Evolutionary conservation across 1,140 invertebrate species (phyloP), one percentile per base, ranked within the genome.

Genomic region (Drosophila insularis): DNA sequence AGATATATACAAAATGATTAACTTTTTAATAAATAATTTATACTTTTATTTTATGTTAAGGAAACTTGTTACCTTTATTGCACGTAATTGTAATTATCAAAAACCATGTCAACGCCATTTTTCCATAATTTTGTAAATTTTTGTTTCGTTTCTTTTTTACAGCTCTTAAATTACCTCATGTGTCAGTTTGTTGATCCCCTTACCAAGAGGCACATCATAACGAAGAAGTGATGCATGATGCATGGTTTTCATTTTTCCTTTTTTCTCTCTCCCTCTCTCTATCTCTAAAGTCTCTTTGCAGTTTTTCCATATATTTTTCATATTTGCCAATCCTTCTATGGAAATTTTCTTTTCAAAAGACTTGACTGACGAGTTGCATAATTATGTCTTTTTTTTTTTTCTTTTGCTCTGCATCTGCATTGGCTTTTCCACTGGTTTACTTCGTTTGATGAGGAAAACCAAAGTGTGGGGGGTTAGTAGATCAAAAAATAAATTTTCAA

Each of bases 111-210:
- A 46, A 75, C 60, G 68, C 63, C 63, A 50, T 68, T 68, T 69
- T 37, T 11, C 35, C 56, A 32, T 37, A 5, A 60, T 40, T 59
- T 74, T 67, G 43, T 77, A 50, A 10, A 64, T 46, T 67, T 65
- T 69, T 55, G 54, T 62, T 50, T 19, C 59, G 55, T 68, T 61
- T 76, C 50, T 60, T 72, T 54, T 74, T 78, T 68, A 74, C 59
- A 71, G 58, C 74, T 31, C 73, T 76, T 63, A 53, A 87, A 87
- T 86, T 87, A 78, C 78, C 71, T 67, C 81, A 68, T 69, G 64
- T 61, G 69, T 74, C 68, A 67, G 81, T 86, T 85, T 81, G 62
- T 85, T 85, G 81, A 86, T 86, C 78, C 78, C 78, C 78, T 86
- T 64, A 63, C 31, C 55, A 58, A 35, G 55, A 50, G 43, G 43